Percentiles rank a stretch among this genome's conserved stretches.
phyloP scores from a whole-genome alignment of 2,113 vertebrate species.

The Terrapene triunguis region DNA sequence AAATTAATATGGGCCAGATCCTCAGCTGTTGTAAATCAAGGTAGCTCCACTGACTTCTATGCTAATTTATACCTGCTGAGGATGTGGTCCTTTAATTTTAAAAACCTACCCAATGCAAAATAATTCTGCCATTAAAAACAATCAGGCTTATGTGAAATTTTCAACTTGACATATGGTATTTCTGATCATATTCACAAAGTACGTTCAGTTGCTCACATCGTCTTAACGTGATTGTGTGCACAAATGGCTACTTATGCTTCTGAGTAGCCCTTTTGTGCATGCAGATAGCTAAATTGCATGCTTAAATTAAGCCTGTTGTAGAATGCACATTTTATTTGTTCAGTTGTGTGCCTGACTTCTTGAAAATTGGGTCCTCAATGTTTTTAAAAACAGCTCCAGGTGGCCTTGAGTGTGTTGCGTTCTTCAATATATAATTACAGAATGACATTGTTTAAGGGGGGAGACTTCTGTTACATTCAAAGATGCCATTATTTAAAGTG shows the following conservation, averaged over 20 bases:
- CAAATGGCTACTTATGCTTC: accelerated
- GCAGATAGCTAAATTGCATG: not conserved
- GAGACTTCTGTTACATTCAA: not conserved
- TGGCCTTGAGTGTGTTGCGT: not conserved
- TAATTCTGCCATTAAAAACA: not conserved
- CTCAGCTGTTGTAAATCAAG: accelerated
- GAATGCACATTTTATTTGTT: accelerated
- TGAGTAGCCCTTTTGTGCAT: accelerated
- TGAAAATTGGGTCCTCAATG: not conserved
- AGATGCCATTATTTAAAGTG: not conserved
- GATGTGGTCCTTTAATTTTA: not conserved
- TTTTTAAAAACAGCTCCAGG: not conserved
- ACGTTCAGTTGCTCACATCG: accelerated
- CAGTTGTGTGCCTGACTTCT: not conserved
- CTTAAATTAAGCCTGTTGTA: accelerated
- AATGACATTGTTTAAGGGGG: not conserved
- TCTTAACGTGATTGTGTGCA: not conserved
- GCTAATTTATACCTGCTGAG: not conserved
- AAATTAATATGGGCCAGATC: accelerated
- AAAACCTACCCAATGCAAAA: not conserved
- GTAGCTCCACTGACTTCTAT: accelerated
- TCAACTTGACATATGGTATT: accelerated
- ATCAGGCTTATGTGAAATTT: accelerated
- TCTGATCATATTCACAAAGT: accelerated
- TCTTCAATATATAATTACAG: not conserved